These are phyloP conservation scores for Octodon degus DNA, from an alignment of 2,113 vertebrate genomes.

Conservation along the genomic window DNA sequence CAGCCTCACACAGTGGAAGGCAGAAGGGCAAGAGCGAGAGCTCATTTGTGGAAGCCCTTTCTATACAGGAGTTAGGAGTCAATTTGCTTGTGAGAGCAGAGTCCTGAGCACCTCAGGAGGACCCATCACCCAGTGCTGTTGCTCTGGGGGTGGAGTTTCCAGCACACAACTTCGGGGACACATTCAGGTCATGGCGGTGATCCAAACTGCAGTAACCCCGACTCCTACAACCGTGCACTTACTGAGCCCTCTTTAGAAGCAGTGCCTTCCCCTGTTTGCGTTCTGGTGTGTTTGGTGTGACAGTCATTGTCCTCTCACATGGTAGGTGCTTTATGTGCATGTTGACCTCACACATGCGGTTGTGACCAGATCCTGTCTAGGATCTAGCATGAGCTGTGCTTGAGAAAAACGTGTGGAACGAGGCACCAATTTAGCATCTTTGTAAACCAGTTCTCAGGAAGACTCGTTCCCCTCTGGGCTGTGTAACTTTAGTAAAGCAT, in stretches of 20 bases:
- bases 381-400: neutral
- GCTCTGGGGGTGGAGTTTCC: neutral
- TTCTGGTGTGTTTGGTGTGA: neutral
- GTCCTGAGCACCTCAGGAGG: neutral
- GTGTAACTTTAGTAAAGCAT: neutral
- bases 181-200: neutral
- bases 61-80: neutral
- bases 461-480: neutral
- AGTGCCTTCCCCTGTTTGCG: neutral
- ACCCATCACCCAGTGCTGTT: neutral
- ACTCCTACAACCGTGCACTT: no score
- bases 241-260: neutral
- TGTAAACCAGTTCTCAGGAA: neutral
- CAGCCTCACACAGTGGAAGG: no score
- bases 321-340: neutral
- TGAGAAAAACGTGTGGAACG: neutral
- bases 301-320: neutral
- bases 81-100: neutral
- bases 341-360: neutral
- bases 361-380: neutral
- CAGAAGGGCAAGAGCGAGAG: no score
- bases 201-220: neutral
- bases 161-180: neutral
- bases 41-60: neutral
- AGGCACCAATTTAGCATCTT: neutral